Evolutionary conservation across 2,113 vertebrate species (phyloP).

Genomic region (Zosterops pallidus): DNA sequence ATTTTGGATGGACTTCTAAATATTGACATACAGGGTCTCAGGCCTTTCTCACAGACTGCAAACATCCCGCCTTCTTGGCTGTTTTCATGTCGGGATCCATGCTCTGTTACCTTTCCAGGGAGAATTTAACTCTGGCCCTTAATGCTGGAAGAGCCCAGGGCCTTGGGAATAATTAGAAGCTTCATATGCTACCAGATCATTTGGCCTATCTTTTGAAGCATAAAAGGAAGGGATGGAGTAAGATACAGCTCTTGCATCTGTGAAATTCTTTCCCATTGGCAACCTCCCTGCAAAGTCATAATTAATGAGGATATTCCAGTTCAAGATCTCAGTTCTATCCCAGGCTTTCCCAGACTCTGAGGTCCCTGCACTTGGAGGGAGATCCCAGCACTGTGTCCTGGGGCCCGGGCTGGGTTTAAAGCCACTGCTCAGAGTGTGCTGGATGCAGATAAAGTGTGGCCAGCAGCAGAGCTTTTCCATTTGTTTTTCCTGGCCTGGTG

Average conservation of each 20-base stretch:
- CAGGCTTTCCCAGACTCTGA: not conserved
- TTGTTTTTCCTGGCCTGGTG: not conserved
- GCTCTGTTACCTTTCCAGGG: constrained; percentile 36
- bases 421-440: not conserved
- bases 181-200: not conserved
- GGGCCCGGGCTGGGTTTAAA: not conserved
- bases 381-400: not conserved
- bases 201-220: not conserved
- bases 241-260: not conserved
- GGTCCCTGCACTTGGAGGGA: not conserved
- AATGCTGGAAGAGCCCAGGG: not conserved
- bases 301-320: not conserved
- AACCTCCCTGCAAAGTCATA: not conserved
- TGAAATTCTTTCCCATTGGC: constrained; percentile 13
- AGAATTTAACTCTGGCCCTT: not conserved
- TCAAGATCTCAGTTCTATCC: not conserved
- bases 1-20: constrained; percentile 17
- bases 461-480: not conserved
- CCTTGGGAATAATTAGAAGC: not conserved
- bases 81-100: not conserved
- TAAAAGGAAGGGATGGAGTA: not conserved
- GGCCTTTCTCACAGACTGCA: constrained; percentile 6
- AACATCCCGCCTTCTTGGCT: not conserved
- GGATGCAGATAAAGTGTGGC: rapidly evolving
- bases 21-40: not conserved